A percentile compares a stretch with the other conserved stretches of the same genome.
phyloP scores from a whole-genome alignment of 2,113 vertebrate genomes.

The Sinocyclocheilus anshuiensis region DNA sequence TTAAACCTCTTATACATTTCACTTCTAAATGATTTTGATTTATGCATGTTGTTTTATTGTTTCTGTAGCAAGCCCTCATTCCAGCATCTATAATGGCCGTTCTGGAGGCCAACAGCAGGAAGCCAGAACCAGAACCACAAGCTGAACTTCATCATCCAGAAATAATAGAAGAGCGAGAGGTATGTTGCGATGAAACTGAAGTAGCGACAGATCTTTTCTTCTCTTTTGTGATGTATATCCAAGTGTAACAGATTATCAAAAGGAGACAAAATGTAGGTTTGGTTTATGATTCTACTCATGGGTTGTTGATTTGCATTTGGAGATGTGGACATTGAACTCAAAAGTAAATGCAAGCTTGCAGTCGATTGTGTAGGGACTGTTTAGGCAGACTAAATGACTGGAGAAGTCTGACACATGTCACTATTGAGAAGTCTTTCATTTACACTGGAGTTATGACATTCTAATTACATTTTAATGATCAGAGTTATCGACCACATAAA shows the following conservation, averaged over 20 bases:
- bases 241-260: background rate
- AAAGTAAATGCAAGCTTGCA: background rate
- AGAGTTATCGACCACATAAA: too few species aligned
- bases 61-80: constrained; percentile 85
- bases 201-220: background rate
- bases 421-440: too few species aligned
- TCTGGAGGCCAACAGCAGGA: constrained; percentile 81
- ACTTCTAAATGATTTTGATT: background rate
- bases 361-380: background rate
- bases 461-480: background rate
- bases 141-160: constrained; percentile 45
- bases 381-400: background rate
- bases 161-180: constrained; percentile 63
- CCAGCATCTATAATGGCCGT: constrained; percentile 85
- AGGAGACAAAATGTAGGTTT: background rate
- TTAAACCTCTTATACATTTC: background rate
- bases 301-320: background rate
- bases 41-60: background rate
- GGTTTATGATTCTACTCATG: background rate
- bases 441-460: background rate
- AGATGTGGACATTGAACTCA: background rate
- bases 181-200: constrained; percentile 12
- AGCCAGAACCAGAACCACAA: constrained; percentile 69
- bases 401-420: too few species aligned
- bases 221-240: background rate